Conservation (phyloP, 2,113 vertebrate species). For the Solea senegalensis region DNA sequence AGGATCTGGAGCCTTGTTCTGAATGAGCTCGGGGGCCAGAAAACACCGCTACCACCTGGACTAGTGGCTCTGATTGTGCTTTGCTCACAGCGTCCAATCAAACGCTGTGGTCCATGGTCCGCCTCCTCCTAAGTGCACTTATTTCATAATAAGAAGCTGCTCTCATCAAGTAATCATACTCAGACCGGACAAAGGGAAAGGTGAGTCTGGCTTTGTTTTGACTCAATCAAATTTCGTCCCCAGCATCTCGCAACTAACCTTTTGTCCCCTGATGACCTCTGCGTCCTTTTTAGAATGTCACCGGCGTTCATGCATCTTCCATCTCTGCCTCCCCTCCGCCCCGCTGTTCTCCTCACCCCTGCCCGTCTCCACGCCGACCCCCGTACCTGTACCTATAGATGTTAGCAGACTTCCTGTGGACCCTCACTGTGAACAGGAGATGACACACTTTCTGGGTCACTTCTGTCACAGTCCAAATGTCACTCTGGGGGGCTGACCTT, state of each 20-base stretch:
- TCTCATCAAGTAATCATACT: slow-evolving; percentile 77
- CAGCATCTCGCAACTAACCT: slow-evolving; percentile 42
- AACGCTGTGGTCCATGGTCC: slow-evolving; percentile 56
- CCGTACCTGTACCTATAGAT: slow-evolving; percentile 40
- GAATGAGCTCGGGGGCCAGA: slow-evolving; percentile 75
- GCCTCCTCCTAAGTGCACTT: slow-evolving; percentile 74
- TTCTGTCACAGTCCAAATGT: slow-evolving; percentile 77
- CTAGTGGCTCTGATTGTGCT: slow-evolving; percentile 83
- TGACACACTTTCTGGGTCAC: slow-evolving; percentile 75
- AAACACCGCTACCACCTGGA: slow-evolving; percentile 78
- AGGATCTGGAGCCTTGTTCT: slow-evolving; percentile 77
- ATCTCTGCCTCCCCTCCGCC: background rate
- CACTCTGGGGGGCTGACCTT: slow-evolving; percentile 77
- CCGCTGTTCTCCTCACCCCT: background rate
- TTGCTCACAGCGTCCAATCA: slow-evolving; percentile 79
- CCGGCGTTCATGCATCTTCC: slow-evolving; percentile 12
- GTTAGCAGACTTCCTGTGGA: slow-evolving; percentile 37
- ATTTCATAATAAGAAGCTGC: slow-evolving; percentile 80
- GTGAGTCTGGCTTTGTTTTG: slow-evolving; percentile 72
- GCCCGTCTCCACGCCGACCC: slow-evolving; percentile 5
- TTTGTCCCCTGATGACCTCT: slow-evolving; percentile 24
- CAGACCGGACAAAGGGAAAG: slow-evolving; percentile 51
- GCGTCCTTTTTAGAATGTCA: slow-evolving; percentile 67
- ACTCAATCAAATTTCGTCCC: slow-evolving; percentile 58
- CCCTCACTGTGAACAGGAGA: slow-evolving; percentile 61